phyloP scores from a whole-genome alignment of 2,888 invertebrate species.

The Deilephila elpenor region DNA sequence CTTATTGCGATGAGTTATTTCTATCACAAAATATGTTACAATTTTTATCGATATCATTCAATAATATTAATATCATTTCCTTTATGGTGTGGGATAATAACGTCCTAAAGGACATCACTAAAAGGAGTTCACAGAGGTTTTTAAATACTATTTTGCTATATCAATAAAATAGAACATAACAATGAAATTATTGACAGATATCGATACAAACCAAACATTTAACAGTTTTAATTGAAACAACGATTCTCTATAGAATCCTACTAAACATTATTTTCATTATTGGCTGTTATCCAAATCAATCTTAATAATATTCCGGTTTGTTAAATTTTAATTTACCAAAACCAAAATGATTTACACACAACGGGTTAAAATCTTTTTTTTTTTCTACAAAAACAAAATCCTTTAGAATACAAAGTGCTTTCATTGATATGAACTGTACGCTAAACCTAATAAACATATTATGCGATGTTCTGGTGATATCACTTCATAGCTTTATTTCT shows the following conservation, averaged over 20 bases:
- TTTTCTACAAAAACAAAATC: conserved; percentile 1
- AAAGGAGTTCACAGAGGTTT: no score
- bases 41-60: conserved; percentile 13
- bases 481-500: conserved; percentile 14
- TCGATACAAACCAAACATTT: conserved; percentile 29
- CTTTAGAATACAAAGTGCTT: conserved; percentile 31
- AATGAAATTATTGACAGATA: neutral
- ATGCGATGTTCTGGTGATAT: conserved; percentile 9
- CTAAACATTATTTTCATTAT: neutral
- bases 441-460: conserved; percentile 28
- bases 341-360: neutral
- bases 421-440: conserved; percentile 43
- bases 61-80: neutral
- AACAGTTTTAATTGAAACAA: conserved; percentile 33
- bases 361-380: neutral
- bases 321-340: conserved; percentile 3
- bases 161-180: no score
- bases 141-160: neutral
- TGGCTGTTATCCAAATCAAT: neutral
- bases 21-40: conserved; percentile 11
- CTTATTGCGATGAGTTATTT: conserved; percentile 19
- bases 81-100: neutral
- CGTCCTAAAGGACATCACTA: no score
- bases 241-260: conserved; percentile 20
- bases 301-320: neutral